Evolutionary conservation across 2,888 invertebrate genomes (phyloP), one percentile per base, ranked within the genome.

Genomic region (Reticulitermes lucifugus): DNA sequence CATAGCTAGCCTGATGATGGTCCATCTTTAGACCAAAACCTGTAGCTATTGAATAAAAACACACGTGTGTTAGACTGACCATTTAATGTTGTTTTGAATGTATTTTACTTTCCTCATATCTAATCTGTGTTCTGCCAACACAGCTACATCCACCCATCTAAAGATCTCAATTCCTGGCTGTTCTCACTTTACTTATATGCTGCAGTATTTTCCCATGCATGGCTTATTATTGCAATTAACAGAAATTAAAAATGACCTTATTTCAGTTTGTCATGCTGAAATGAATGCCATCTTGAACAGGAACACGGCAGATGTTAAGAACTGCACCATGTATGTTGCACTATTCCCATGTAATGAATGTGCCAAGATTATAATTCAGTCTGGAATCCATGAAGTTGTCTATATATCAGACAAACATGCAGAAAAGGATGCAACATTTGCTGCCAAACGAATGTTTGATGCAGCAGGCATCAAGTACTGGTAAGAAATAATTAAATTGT

Each of bases 321-420:
- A 94, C 87, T 97, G 98, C 89, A 94, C 94, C 0, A 94, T 99
- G 0, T 99, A 98, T 89, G 97, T 98, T 0, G 96, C 95, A 0
- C 91, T 98, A 29, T 99, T 99, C 90, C 99, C 99, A 0, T 99
- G 99, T 90, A 98, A 99, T 89, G 98, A 99, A 91, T 99, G 99
- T 92, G 97, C 99, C 0, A 99, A 99, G 91, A 92, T 98, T 59
- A 97, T 99, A 59, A 98, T 99, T 88, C 99, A 99, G 89, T 95
- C 98, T 0, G 97, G 98, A 0, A 97, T 99, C 59, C 94, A 91
- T 82, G 94, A 95, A 89, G 93, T 98, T 3, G 90, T 95, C 21
- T 98, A 96, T 89, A 91, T 97, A 89, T 96, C 96, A 0, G 97
- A 98, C 90, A 97, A 98, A 89, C 94, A 97, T 90, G 92, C 92